A percentile compares a stretch with the other conserved stretches of the same genome.
Evolutionary conservation across 1,140 invertebrate genomes (phyloP).

Genomic region (Trichonephila inaurata): DNA sequence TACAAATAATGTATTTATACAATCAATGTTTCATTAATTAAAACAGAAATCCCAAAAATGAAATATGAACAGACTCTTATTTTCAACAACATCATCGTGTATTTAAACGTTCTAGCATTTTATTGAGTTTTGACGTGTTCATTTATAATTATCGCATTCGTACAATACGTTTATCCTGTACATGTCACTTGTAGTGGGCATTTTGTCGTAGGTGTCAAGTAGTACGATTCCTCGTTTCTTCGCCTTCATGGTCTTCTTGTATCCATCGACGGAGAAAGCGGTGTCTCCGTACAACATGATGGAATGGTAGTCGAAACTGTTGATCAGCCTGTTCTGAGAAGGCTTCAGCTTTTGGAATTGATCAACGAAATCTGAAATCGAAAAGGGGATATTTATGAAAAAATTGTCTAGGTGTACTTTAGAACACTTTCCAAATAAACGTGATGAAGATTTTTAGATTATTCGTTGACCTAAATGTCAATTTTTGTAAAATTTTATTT

Average conservation of each 20-base stretch:
- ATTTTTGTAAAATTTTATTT: too few species aligned
- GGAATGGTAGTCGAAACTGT: conserved; percentile 59
- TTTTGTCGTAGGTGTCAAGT: conserved; percentile 36
- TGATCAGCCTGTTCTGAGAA: conserved; percentile 5
- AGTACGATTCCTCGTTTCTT: conserved; percentile 42
- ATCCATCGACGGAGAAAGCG: conserved; percentile 56
- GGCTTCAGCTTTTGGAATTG: conserved; percentile 55
- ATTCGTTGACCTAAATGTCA: too few species aligned
- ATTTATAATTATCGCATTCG: conserved; percentile 5
- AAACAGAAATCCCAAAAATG: too few species aligned
- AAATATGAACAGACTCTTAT: too few species aligned
- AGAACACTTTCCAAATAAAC: too few species aligned
- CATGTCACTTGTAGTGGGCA: conserved; percentile 41
- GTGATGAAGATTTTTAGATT: too few species aligned
- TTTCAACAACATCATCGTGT: too few species aligned
- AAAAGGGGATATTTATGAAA: background rate
- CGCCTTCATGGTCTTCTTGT: conserved; percentile 56
- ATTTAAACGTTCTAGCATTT: too few species aligned
- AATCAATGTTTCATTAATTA: too few species aligned
- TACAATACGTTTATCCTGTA: conserved; percentile 61
- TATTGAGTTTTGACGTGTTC: too few species aligned
- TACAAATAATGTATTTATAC: too few species aligned
- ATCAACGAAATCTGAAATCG: background rate
- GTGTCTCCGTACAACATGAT: conserved; percentile 73
- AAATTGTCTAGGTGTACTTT: too few species aligned